phyloP scores from a whole-genome alignment of 2,113 vertebrate genomes.

The Saiga tatarica region DNA sequence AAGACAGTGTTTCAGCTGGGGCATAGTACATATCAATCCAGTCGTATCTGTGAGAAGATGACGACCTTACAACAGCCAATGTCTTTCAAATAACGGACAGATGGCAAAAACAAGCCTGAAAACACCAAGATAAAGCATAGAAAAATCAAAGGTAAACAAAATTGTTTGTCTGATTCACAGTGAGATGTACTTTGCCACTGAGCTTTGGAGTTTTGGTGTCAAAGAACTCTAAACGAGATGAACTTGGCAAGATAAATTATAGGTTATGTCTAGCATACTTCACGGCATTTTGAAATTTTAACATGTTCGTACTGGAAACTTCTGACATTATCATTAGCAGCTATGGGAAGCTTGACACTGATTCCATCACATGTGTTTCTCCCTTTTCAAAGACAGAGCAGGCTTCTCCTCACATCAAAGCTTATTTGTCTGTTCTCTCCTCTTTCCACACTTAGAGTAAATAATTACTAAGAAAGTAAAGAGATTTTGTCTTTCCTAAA shows the following conservation, averaged over 20 bases:
- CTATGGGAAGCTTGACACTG: not conserved
- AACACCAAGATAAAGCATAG: conserved; percentile 7
- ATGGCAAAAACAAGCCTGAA: conserved; percentile 44
- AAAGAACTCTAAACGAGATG: not conserved
- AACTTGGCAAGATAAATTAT: conserved; percentile 46
- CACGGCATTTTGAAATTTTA: conserved; percentile 3
- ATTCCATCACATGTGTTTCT: not conserved
- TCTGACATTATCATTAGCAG: not conserved
- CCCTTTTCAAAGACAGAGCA: not conserved
- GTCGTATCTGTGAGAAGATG: conserved; percentile 30
- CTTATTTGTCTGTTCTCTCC: not conserved
- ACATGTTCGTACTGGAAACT: not conserved
- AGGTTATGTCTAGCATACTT: not conserved
- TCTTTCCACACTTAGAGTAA: not conserved
- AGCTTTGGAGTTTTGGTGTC: not conserved
- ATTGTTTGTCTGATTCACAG: not conserved
- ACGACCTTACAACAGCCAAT: conserved; percentile 18
- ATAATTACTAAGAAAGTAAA: not conserved
- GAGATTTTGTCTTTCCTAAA: not conserved
- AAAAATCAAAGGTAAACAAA: not conserved
- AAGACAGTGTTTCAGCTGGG: conserved; percentile 17
- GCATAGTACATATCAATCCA: not conserved
- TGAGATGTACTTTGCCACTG: conserved; percentile 44
- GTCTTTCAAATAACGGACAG: conserved; percentile 33
- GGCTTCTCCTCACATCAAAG: not conserved